Evolutionary conservation across 2,797 vertebrate species (phyloP).

Genomic region (Eulemur coronatus): DNA sequence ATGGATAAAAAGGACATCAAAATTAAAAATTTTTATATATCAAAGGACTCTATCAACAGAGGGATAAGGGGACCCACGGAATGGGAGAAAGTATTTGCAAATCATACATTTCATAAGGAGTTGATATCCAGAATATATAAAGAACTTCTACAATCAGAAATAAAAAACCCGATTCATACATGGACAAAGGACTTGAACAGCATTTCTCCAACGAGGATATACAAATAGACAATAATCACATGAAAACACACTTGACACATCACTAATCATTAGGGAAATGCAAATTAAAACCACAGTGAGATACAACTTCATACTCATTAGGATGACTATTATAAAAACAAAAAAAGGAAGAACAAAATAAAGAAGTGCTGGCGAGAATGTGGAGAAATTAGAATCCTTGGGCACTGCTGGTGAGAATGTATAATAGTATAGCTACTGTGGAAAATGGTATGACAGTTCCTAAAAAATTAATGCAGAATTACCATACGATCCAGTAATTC

Average conservation of each 20-base stretch:
- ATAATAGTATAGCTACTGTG: background rate
- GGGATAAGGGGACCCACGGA: background rate
- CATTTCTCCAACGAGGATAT: background rate
- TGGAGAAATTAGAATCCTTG: background rate
- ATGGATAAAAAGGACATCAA: background rate
- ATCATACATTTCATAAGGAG: background rate
- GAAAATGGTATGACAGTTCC: background rate
- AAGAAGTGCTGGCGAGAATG: background rate
- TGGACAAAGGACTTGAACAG: background rate
- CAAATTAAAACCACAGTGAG: background rate
- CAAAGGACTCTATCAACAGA: background rate
- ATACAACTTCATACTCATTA: background rate
- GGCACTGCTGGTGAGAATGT: background rate
- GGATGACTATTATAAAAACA: background rate
- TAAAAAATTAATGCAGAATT: background rate
- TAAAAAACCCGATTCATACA: background rate
- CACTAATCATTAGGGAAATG: background rate
- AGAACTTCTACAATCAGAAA: background rate
- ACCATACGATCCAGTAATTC: background rate
- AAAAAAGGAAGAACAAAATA: background rate
- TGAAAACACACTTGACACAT: background rate
- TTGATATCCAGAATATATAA: background rate
- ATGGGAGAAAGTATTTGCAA: background rate
- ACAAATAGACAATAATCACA: background rate
- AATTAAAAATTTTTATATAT: background rate